Conservation (phyloP, 2,888 invertebrate genomes). For the Plagodis dolabraria region DNA sequence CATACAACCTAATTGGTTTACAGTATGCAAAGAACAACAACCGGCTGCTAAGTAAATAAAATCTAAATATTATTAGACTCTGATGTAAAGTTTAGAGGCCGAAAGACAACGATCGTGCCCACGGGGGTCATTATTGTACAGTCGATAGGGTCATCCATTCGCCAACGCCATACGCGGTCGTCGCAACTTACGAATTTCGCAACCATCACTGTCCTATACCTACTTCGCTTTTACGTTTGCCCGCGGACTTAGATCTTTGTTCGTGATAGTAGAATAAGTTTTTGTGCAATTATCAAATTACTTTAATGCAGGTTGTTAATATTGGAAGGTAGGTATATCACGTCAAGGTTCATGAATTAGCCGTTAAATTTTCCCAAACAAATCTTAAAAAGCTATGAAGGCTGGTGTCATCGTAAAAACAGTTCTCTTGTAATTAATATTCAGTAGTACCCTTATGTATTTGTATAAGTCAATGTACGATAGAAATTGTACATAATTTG, state of each 20-base stretch:
- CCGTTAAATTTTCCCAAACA: slow-evolving; percentile 16
- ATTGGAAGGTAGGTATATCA: slow-evolving; percentile 30
- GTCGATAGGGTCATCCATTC: slow-evolving; percentile 46
- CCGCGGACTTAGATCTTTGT: slow-evolving; percentile 25
- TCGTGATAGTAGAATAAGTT: slow-evolving; percentile 29
- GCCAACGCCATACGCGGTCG: slow-evolving; percentile 30
- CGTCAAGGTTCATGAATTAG: slow-evolving; percentile 28
- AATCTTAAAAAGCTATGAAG: slow-evolving; percentile 21
- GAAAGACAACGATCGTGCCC: slow-evolving; percentile 32
- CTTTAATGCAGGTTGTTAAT: slow-evolving; percentile 29
- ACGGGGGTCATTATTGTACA: slow-evolving; percentile 40
- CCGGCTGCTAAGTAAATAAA: slow-evolving; percentile 7
- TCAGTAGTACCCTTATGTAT: no score
- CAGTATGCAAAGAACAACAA: slow-evolving; percentile 2
- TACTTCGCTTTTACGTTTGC: slow-evolving; percentile 23
- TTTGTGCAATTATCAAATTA: slow-evolving; percentile 36
- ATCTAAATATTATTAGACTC: slow-evolving; percentile 6
- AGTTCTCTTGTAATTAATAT: background rate
- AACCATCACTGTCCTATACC: slow-evolving; percentile 37
- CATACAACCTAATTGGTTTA: no score
- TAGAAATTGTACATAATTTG: no score
- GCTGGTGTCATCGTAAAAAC: slow-evolving; percentile 16
- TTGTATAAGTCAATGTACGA: no score
- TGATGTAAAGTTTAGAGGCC: slow-evolving; percentile 33
- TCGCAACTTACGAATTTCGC: slow-evolving; percentile 43